Conservation (phyloP, 2,797 vertebrate genomes). For the Pangasius djambal region DNA sequence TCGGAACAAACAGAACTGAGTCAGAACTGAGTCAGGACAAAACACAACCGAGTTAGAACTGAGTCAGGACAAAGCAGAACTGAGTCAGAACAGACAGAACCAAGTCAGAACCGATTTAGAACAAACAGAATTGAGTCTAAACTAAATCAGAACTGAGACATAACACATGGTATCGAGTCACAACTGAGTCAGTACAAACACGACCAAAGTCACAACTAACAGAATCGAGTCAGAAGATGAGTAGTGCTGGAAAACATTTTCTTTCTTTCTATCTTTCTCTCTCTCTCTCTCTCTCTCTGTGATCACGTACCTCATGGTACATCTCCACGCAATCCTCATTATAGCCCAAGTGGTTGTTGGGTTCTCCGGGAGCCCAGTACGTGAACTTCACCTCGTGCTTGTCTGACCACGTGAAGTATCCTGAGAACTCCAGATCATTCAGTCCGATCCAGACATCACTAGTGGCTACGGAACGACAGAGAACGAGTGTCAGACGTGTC, state of each 20-base stretch:
- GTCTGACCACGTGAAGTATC: conserved; percentile 75
- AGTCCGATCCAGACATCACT: conserved; percentile 77
- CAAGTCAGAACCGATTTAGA: not conserved
- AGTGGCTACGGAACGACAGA: conserved; percentile 62
- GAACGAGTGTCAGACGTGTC: not conserved
- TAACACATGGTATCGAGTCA: not conserved
- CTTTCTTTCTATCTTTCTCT: not conserved
- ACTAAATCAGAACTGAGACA: not conserved
- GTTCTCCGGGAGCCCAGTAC: conserved; percentile 79
- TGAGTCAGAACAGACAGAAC: not conserved
- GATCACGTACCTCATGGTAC: conserved; percentile 64
- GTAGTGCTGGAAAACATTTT: not conserved
- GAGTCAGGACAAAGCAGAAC: not conserved
- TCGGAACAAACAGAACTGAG: too few species aligned
- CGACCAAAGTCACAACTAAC: not conserved
- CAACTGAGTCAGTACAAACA: not conserved
- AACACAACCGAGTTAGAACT: not conserved
- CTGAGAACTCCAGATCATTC: conserved; percentile 68
- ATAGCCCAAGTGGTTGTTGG: conserved; percentile 77
- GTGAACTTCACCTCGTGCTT: conserved; percentile 71
- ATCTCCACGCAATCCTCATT: conserved; percentile 79
- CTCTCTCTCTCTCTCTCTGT: too few species aligned
- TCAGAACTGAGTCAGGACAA: not conserved
- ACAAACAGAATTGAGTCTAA: not conserved
- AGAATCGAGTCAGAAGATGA: not conserved